Conservation (phyloP, 2,113 vertebrate species). For the Syngnathus floridae region DNA sequence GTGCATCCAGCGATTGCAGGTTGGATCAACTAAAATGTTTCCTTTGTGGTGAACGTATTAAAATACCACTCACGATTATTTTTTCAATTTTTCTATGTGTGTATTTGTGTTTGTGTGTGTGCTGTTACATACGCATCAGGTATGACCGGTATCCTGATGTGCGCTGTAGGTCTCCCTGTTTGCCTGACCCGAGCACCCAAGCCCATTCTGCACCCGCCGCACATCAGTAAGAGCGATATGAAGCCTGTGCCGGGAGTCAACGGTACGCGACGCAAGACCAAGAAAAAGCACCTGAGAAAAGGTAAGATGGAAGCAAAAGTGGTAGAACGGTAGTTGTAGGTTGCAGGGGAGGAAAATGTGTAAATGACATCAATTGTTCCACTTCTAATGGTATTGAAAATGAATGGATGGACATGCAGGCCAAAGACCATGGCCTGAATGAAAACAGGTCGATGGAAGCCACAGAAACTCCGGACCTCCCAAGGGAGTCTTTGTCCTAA, state of each 20-base stretch:
- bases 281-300: slow-evolving; percentile 90
- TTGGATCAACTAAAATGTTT: slow-evolving; percentile 45
- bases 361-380: background rate
- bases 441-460: slow-evolving; percentile 41
- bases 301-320: slow-evolving; percentile 65
- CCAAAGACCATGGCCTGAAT: slow-evolving; percentile 25
- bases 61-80: slow-evolving; percentile 18
- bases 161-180: slow-evolving; percentile 88
- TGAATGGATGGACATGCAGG: slow-evolving; percentile 12
- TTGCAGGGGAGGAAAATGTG: background rate
- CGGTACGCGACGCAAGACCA: slow-evolving; percentile 91
- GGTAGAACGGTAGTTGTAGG: background rate
- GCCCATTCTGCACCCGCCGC: slow-evolving; percentile 89
- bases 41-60: background rate
- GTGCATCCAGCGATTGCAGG: slow-evolving; percentile 92
- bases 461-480: slow-evolving; percentile 36
- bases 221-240: slow-evolving; percentile 92
- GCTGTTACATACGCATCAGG: slow-evolving; percentile 64
- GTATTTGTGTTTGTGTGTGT: slow-evolving; percentile 19
- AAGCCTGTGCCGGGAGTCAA: slow-evolving; percentile 88
- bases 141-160: slow-evolving; percentile 96
- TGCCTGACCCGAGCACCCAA: slow-evolving; percentile 92
- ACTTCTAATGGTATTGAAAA: too few relatives aligned
- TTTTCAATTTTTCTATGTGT: slow-evolving; percentile 27
- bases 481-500: slow-evolving; percentile 45